A percentile compares a stretch with the other conserved stretches of the same genome.
These are phyloP conservation scores for Otolemur crassicaudatus DNA, from an alignment of 2,797 vertebrate species.

Conservation along the genomic window DNA sequence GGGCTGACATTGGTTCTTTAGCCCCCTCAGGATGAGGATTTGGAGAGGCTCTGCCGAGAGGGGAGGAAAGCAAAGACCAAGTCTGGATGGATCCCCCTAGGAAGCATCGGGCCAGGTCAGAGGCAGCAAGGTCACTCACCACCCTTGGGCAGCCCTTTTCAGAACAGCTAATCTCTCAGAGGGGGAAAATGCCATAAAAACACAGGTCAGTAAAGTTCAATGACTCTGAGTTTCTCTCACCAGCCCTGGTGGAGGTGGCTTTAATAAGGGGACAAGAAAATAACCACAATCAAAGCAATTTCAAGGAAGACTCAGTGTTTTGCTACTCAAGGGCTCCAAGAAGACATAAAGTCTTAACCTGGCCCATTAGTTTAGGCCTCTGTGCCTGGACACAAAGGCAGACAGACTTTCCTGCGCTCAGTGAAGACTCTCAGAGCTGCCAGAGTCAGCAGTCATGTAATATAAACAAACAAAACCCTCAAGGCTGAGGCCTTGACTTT, in stretches of 20 bases:
- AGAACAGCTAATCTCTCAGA: not conserved
- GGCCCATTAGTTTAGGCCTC: not conserved
- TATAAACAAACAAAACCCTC: not conserved
- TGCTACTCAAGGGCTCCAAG: not conserved
- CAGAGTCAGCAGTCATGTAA: rapidly evolving
- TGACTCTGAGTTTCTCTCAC: not conserved
- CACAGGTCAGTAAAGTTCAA: not conserved
- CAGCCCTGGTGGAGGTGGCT: not conserved
- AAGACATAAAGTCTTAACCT: not conserved
- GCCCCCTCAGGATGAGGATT: no score
- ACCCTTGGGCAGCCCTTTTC: not conserved
- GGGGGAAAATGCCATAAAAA: not conserved
- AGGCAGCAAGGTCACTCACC: not conserved
- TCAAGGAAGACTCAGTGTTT: not conserved
- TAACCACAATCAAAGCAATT: not conserved
- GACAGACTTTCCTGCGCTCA: not conserved
- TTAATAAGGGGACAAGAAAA: not conserved
- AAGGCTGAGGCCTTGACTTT: rapidly evolving
- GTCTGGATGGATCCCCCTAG: not conserved
- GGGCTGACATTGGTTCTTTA: not conserved
- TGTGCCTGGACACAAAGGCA: not conserved
- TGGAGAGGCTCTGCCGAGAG: no score
- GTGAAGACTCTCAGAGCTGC: not conserved
- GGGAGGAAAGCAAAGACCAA: not conserved
- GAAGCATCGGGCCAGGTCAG: not conserved